A percentile compares a stretch with the other conserved stretches of the same genome.
Conservation (phyloP, 2,113 vertebrate genomes). For the Podarcis raffonei region DNA sequence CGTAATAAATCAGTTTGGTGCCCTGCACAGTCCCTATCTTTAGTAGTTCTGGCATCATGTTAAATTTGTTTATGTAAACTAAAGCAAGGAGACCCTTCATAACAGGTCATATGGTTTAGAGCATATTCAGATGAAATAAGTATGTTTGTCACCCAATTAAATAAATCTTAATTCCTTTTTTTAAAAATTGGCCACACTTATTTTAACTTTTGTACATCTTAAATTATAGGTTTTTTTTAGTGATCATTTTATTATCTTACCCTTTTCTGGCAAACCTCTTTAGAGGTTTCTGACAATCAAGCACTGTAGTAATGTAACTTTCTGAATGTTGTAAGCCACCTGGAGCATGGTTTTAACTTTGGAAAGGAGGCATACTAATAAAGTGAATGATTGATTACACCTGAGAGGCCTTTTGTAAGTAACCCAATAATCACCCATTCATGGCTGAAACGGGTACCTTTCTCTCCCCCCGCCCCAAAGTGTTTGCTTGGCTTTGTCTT, state of each 20-base stretch:
- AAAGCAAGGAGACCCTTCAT: not conserved
- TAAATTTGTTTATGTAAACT: not conserved
- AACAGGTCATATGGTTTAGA: not conserved
- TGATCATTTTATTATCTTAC: too few relatives aligned
- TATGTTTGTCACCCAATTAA: not conserved
- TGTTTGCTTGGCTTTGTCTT: slow-evolving; percentile 1
- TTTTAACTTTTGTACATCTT: too few relatives aligned
- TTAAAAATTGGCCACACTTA: too few relatives aligned
- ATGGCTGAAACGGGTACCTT: not conserved
- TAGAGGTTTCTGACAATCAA: too few relatives aligned
- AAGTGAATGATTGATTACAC: not conserved
- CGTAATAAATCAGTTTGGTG: not conserved
- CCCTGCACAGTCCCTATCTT: not conserved
- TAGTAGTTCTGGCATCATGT: not conserved
- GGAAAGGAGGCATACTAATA: too few relatives aligned
- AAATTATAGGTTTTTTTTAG: too few relatives aligned
- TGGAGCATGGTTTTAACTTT: too few relatives aligned
- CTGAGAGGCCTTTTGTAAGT: not conserved
- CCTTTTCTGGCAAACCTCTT: too few relatives aligned
- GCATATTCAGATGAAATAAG: not conserved
- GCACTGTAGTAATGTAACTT: too few relatives aligned
- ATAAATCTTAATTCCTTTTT: not conserved
- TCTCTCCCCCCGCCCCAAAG: too few relatives aligned
- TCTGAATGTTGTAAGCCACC: too few relatives aligned
- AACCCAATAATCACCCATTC: slow-evolving; percentile 8